Evolutionary conservation across 2,797 vertebrate genomes (phyloP).

Genomic region (Gambusia yucatana): DNA sequence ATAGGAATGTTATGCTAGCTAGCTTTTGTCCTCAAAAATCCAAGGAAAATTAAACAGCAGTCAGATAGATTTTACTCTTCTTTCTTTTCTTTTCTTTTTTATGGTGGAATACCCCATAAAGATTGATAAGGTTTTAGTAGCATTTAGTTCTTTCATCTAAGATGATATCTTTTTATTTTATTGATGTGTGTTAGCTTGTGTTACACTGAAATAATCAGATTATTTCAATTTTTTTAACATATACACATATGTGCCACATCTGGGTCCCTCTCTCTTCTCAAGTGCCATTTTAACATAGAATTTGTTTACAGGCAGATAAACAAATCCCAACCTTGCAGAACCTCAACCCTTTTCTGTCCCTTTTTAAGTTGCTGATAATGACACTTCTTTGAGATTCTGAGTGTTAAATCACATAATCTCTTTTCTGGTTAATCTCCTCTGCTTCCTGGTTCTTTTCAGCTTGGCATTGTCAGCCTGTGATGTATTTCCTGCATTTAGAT

Average conservation of each 20-base stretch:
- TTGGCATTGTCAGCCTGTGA: neutral
- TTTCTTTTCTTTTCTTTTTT: no score
- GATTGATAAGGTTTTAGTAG: neutral
- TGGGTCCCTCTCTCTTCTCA: neutral
- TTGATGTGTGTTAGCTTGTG: neutral
- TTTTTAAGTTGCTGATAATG: neutral
- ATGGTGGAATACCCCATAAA: no score
- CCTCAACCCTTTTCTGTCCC: neutral
- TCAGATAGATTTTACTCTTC: neutral
- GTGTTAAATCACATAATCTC: neutral
- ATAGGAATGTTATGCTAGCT: neutral
- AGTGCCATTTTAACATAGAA: neutral
- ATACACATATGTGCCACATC: neutral
- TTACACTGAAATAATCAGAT: neutral
- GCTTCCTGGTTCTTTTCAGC: neutral
- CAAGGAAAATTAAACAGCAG: neutral
- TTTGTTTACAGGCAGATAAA: neutral
- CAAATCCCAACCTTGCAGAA: neutral
- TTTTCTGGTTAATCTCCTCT: neutral
- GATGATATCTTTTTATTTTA: neutral
- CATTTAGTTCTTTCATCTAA: neutral
- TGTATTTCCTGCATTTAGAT: neutral
- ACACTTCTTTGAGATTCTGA: neutral
- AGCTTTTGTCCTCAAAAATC: neutral
- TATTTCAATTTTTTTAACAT: neutral